Conservation (phyloP, 2,113 vertebrate genomes). For the Eretmodus cyanostictus region DNA sequence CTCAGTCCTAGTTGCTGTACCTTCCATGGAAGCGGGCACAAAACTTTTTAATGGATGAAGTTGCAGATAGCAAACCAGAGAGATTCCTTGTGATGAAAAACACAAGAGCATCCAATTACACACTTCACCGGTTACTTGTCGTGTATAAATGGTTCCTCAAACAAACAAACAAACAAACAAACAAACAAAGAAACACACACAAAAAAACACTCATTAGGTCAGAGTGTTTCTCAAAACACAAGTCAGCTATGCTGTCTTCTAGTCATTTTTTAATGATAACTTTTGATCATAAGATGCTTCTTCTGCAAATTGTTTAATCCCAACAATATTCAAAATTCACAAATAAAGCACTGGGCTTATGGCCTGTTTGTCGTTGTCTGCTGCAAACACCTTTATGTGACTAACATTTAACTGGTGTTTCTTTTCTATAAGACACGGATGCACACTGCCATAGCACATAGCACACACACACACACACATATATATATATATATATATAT, state of each 20-base stretch:
- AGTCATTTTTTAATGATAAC: background rate
- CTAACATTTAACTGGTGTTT: background rate
- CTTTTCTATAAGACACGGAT: background rate
- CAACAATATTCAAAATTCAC: background rate
- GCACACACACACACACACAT: rapidly evolving
- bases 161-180: background rate
- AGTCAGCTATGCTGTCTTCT: background rate
- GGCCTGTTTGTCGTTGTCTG: background rate
- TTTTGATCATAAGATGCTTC: background rate
- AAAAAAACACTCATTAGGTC: background rate
- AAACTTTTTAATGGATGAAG: background rate
- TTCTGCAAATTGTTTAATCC: background rate
- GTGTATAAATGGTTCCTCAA: background rate
- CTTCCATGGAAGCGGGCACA: background rate
- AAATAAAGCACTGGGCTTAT: background rate
- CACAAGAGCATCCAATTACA: background rate
- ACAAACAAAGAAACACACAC: background rate
- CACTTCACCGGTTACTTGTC: background rate
- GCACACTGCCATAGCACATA: background rate
- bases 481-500: background rate
- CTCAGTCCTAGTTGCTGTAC: background rate
- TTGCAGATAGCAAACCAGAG: background rate
- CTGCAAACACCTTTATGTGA: background rate
- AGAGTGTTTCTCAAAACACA: background rate
- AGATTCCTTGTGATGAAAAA: background rate